These are phyloP conservation scores for Idaea straminata DNA, from an alignment of 2,888 invertebrate genomes.

Conservation along the genomic window DNA sequence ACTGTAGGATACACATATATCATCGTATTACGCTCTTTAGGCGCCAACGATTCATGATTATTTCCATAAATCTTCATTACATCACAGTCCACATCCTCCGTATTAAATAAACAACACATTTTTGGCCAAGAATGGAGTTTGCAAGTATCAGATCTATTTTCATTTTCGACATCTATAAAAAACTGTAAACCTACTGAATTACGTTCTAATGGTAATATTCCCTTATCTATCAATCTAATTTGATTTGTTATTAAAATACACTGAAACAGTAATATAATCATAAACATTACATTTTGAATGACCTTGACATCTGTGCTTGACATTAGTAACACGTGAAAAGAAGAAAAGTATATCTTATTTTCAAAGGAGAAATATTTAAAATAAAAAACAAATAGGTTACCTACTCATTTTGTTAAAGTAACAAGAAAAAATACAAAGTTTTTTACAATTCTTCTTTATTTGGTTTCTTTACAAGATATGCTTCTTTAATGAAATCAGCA, in stretches of 20 bases:
- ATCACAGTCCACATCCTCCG: slow-evolving; percentile 41
- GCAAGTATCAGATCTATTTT: slow-evolving; percentile 38
- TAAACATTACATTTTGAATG: slow-evolving; percentile 11
- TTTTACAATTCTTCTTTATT: slow-evolving; percentile 54
- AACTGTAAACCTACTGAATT: slow-evolving; percentile 58
- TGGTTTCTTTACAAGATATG: slow-evolving; percentile 29
- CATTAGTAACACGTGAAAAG: background rate
- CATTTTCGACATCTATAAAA: slow-evolving; percentile 55
- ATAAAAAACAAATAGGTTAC: too few relatives aligned
- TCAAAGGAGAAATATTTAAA: background rate
- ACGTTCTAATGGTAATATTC: slow-evolving; percentile 49
- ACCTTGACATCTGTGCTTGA: background rate
- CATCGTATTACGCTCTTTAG: slow-evolving; percentile 46
- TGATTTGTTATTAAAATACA: slow-evolving; percentile 10
- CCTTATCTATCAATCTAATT: slow-evolving; percentile 53
- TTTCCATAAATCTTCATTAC: slow-evolving; percentile 40
- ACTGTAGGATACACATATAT: slow-evolving; percentile 51
- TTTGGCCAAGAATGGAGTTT: slow-evolving; percentile 37
- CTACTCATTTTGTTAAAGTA: too few relatives aligned
- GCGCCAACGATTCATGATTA: slow-evolving; percentile 32
- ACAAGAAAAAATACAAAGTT: background rate
- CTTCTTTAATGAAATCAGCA: slow-evolving; percentile 65
- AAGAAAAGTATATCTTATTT: background rate
- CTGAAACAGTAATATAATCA: slow-evolving; percentile 10
- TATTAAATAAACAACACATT: slow-evolving; percentile 50